These are phyloP conservation scores for Fabriciana adippe DNA, from an alignment of 2,888 invertebrate species.

Conservation along the genomic window DNA sequence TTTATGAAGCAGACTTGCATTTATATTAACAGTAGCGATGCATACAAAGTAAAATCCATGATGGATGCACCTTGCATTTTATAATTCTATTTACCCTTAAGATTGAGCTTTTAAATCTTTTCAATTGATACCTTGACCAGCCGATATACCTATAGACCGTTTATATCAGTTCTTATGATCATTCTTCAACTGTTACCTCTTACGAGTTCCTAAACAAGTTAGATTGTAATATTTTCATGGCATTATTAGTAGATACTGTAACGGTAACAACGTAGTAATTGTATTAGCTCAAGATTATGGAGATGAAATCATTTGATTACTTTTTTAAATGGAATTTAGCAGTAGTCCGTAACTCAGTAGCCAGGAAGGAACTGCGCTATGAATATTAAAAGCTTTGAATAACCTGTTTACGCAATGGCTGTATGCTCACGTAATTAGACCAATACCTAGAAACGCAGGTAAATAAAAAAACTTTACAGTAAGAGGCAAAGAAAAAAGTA, in stretches of 20 bases:
- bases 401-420: slow-evolving; percentile 32
- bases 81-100: too few relatives aligned
- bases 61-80: too few relatives aligned
- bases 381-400: slow-evolving; percentile 35
- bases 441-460: not conserved
- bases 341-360: slow-evolving; percentile 9
- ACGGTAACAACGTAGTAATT: not conserved
- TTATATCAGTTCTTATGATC: too few relatives aligned
- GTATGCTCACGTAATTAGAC: not conserved
- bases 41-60: too few relatives aligned
- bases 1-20: too few relatives aligned
- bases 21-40: too few relatives aligned
- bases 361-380: slow-evolving; percentile 38
- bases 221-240: too few relatives aligned
- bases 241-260: not conserved
- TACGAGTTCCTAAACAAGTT: too few relatives aligned
- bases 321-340: slow-evolving; percentile 28
- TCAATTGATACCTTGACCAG: too few relatives aligned
- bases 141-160: too few relatives aligned
- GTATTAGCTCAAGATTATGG: not conserved
- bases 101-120: too few relatives aligned
- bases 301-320: slow-evolving; percentile 3
- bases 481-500: not conserved
- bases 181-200: too few relatives aligned
- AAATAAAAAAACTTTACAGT: not conserved